phyloP scores from a whole-genome alignment of 2,888 invertebrate genomes.

The Hydropsyche betteni region DNA sequence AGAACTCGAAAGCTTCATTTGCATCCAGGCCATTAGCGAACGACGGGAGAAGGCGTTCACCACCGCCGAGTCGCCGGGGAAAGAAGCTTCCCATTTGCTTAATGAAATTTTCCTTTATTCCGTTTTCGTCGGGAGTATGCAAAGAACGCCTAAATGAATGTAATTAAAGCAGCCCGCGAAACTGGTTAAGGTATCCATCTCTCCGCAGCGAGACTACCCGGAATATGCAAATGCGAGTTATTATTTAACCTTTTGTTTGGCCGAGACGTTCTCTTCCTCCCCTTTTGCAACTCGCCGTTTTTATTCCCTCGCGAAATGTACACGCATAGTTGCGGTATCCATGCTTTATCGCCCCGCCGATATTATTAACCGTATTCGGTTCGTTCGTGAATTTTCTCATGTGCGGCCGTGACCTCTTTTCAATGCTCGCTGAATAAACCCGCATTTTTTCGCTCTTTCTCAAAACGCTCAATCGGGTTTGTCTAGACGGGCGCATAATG shows the following conservation, averaged over 20 bases:
- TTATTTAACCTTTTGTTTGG: slow-evolving; percentile 49
- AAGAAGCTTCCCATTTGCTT: slow-evolving; percentile 46
- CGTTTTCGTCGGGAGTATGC: slow-evolving; percentile 41
- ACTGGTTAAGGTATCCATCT: slow-evolving; percentile 47
- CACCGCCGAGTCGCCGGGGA: slow-evolving; percentile 20
- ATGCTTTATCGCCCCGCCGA: no score
- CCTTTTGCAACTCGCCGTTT: background rate
- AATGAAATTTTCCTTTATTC: slow-evolving; percentile 47
- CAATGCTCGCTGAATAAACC: background rate
- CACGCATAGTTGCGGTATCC: background rate
- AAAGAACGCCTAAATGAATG: slow-evolving; percentile 50
- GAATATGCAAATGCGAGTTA: slow-evolving; percentile 50
- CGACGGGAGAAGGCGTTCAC: no score
- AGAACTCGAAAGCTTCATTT: slow-evolving; percentile 55
- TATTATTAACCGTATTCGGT: no score
- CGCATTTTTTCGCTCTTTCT: background rate
- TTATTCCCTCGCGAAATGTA: background rate
- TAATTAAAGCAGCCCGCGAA: slow-evolving; percentile 48
- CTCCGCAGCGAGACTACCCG: slow-evolving; percentile 1
- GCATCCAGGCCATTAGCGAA: slow-evolving; percentile 53
- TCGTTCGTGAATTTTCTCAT: background rate
- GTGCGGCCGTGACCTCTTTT: slow-evolving; percentile 3
- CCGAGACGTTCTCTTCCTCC: slow-evolving; percentile 31
- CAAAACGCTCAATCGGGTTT: background rate
- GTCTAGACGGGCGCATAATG: slow-evolving; percentile 7